These are phyloP conservation scores for Diadegma fenestrale DNA, from an alignment of 2,888 invertebrate species.

Conservation along the genomic window DNA sequence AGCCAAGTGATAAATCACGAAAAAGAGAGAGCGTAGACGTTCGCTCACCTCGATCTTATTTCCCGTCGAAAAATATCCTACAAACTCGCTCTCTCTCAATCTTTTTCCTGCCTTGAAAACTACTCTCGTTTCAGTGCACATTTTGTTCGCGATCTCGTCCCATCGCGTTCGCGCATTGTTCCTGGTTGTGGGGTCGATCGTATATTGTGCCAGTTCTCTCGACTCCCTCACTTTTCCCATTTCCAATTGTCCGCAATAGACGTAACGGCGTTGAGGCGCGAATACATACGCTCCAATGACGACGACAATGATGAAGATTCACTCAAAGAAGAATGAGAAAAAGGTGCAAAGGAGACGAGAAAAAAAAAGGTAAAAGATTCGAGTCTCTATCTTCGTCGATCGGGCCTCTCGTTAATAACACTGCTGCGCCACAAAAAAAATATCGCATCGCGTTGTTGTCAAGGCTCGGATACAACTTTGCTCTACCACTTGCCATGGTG, in stretches of 20 bases:
- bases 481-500: conserved; percentile 12
- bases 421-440: conserved; percentile 40
- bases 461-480: conserved; percentile 5
- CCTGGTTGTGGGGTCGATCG: conserved; percentile 57
- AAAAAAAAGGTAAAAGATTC: conserved; percentile 13
- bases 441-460: conserved; percentile 39
- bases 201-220: conserved; percentile 39
- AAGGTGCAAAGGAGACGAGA: neutral
- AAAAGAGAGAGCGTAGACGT: conserved; percentile 34
- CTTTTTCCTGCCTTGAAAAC: conserved; percentile 30
- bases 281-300: conserved; percentile 47
- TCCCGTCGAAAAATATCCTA: conserved; percentile 57
- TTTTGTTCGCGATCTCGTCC: conserved; percentile 45
- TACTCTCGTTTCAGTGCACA: conserved; percentile 52
- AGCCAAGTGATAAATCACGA: conserved; percentile 62
- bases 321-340: conserved; percentile 16
- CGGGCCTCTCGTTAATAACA: conserved; percentile 58
- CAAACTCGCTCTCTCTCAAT: conserved; percentile 26
- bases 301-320: conserved; percentile 17
- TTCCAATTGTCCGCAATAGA: conserved; percentile 50
- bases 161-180: conserved; percentile 54
- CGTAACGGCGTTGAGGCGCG: conserved; percentile 43
- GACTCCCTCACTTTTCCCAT: conserved; percentile 27
- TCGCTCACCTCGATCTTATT: conserved; percentile 58
- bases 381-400: conserved; percentile 23